A percentile compares a stretch with the other conserved stretches of the same genome.
Conservation (phyloP, 2,113 vertebrate genomes). For the Scomber colias region DNA sequence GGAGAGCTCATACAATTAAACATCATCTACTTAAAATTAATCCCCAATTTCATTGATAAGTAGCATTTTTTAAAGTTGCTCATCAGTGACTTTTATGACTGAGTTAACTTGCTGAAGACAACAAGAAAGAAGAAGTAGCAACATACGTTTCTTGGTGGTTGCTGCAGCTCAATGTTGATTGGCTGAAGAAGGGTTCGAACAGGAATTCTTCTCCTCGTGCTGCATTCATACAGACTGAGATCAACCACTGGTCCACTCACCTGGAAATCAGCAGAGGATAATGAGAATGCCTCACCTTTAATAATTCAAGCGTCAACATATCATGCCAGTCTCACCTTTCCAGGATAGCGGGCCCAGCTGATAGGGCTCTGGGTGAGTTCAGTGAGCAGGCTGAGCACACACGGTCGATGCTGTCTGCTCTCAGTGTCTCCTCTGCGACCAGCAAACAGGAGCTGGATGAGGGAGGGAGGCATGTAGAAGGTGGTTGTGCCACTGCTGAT, state of each 20-base stretch:
- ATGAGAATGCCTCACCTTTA: constrained; percentile 13
- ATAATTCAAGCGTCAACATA: not conserved
- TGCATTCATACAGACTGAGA: constrained; percentile 84
- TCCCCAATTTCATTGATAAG: no score
- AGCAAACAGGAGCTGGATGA: constrained; percentile 47
- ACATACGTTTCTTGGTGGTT: constrained; percentile 71
- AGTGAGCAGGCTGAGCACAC: constrained; percentile 78
- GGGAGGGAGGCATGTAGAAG: constrained; percentile 75
- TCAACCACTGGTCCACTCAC: constrained; percentile 69
- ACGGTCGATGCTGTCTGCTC: constrained; percentile 31
- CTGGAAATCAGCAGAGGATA: constrained; percentile 68
- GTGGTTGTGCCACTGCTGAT: constrained; percentile 64
- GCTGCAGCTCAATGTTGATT: constrained; percentile 76
- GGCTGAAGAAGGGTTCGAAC: constrained; percentile 73
- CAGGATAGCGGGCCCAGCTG: constrained; percentile 26
- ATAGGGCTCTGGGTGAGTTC: constrained; percentile 77
- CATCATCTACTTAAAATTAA: not conserved
- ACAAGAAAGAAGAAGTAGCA: not conserved
- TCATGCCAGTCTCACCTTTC: constrained; percentile 72
- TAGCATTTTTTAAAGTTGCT: no score
- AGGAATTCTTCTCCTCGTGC: constrained; percentile 76
- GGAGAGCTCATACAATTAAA: not conserved
- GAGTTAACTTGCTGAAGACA: not conserved
- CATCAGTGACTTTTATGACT: not conserved
- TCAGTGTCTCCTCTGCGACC: not conserved